phyloP scores from a whole-genome alignment of 92 coral and sea anemone genomes.

The Zoanthus gigantus region DNA sequence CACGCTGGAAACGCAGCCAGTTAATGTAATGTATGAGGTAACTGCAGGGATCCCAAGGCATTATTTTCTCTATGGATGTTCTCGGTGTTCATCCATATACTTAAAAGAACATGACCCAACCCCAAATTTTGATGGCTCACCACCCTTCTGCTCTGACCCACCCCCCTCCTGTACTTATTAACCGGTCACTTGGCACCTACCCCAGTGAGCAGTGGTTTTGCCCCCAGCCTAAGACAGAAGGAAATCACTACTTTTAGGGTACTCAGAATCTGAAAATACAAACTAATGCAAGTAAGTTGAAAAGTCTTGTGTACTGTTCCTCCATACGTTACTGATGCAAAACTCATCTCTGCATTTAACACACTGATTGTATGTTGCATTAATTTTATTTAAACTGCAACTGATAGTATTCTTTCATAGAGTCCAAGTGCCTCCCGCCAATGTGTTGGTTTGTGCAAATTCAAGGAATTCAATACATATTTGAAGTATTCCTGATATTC shows the following conservation, averaged over 20 bases:
- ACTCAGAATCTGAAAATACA: slow-evolving; percentile 1
- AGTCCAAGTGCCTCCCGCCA: slow-evolving; percentile 65
- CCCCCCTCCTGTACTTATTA: background rate
- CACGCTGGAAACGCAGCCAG: no score
- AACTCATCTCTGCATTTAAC: background rate
- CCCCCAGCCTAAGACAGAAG: background rate
- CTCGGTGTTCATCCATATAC: no score
- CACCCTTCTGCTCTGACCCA: no score
- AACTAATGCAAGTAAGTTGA: slow-evolving; percentile 1
- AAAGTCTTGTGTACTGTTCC: background rate
- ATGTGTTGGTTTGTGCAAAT: slow-evolving; percentile 49
- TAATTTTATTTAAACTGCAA: slow-evolving; percentile 16
- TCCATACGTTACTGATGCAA: background rate
- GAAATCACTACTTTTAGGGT: background rate
- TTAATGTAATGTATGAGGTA: no score
- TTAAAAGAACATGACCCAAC: no score
- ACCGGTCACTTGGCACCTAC: background rate
- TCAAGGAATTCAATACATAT: slow-evolving; percentile 54
- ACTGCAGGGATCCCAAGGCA: no score
- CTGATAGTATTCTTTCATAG: slow-evolving; percentile 4
- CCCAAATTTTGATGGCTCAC: no score
- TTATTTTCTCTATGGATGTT: no score
- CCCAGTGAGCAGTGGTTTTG: background rate
- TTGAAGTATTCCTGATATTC: slow-evolving; percentile 44
- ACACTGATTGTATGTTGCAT: background rate